Percentiles rank a stretch among this genome's conserved stretches.
phyloP scores from a whole-genome alignment of 92 coral and sea anemone species.

The Phenganax subtilis region DNA sequence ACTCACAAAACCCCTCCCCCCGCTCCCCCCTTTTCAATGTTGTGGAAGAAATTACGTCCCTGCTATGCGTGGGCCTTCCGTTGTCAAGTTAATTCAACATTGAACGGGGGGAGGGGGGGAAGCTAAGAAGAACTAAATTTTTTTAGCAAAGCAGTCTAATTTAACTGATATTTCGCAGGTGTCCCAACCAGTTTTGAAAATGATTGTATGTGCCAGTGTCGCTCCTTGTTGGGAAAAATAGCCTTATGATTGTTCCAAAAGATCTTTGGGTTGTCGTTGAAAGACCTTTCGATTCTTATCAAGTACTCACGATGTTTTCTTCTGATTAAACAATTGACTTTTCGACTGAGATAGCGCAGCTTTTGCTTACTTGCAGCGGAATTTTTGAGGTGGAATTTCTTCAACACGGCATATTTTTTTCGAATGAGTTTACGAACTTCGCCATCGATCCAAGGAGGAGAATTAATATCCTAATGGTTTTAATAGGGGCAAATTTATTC shows the following conservation, averaged over 20 bases:
- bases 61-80: too few relatives aligned
- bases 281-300: slow-evolving; percentile 3
- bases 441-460: slow-evolving; percentile 6
- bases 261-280: slow-evolving; percentile 45
- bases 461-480: slow-evolving; percentile 12
- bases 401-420: slow-evolving; percentile 3
- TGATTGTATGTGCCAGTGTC: not conserved
- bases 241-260: slow-evolving; percentile 46
- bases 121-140: too few relatives aligned
- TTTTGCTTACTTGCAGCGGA: slow-evolving; percentile 7
- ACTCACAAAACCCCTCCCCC: too few relatives aligned
- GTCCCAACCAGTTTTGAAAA: too few relatives aligned
- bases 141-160: too few relatives aligned
- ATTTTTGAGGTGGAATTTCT: slow-evolving; percentile 7
- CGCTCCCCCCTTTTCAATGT: too few relatives aligned
- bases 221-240: not conserved
- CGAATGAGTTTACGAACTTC: slow-evolving; percentile 18
- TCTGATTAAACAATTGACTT: slow-evolving; percentile 3
- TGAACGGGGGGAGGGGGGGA: too few relatives aligned
- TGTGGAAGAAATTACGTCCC: too few relatives aligned
- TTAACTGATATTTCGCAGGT: too few relatives aligned
- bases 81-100: too few relatives aligned
- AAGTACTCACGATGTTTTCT: slow-evolving; percentile 11
- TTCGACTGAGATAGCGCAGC: slow-evolving; percentile 5
- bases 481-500: slow-evolving; percentile 8